Percentiles rank a stretch among this genome's conserved stretches.
phyloP scores from a whole-genome alignment of 2,113 vertebrate species.

The Vulpes ferrilata region DNA sequence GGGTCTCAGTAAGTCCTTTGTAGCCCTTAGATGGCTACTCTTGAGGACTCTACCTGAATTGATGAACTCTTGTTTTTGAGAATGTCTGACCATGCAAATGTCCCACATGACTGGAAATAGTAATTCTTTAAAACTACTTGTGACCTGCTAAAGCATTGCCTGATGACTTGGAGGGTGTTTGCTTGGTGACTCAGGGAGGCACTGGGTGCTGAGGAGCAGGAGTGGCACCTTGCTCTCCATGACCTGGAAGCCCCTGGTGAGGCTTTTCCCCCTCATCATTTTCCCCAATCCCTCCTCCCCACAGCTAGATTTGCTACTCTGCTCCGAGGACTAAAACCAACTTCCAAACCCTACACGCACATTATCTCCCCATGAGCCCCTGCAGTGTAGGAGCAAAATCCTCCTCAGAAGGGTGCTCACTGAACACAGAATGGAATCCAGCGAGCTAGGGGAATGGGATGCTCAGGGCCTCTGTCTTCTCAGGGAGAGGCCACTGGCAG shows the following conservation, averaged over 20 bases:
- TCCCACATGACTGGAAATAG: not conserved
- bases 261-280: not conserved
- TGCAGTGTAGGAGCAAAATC: not conserved
- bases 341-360: not conserved
- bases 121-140: not conserved
- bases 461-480: not conserved
- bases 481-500: not conserved
- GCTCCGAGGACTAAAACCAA: not conserved
- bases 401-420: not conserved
- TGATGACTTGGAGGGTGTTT: not conserved
- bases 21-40: not conserved
- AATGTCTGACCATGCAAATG: not conserved
- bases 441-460: fast-evolving
- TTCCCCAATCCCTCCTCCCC: fast-evolving
- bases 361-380: not conserved
- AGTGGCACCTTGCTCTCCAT: not conserved
- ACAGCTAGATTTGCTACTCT: not conserved
- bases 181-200: not conserved
- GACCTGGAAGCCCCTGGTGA: not conserved
- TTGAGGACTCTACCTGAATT: not conserved
- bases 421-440: not conserved
- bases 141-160: not conserved
- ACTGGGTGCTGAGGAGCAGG: fast-evolving
- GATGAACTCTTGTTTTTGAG: not conserved
- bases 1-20: not conserved